Evolutionary conservation across 2,797 vertebrate genomes (phyloP).

Genomic region (Sebastes dallii): DNA sequence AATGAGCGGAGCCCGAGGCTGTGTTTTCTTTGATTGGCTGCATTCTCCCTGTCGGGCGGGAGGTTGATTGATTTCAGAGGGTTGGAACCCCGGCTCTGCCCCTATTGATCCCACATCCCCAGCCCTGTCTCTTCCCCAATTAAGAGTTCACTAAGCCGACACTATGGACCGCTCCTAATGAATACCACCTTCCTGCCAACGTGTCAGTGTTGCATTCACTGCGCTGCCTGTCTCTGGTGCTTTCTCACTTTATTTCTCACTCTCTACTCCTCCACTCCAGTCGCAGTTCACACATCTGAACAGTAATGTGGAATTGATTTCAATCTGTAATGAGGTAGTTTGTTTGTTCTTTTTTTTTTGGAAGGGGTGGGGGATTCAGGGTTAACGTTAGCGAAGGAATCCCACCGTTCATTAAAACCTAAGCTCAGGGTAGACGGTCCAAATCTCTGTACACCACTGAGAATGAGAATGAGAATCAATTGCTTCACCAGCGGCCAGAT

Average conservation of each 20-base stretch:
- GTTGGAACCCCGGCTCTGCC: slow-evolving; percentile 53
- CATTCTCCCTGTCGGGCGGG: slow-evolving; percentile 37
- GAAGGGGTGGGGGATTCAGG: neutral
- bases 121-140: slow-evolving; percentile 69
- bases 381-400: slow-evolving; percentile 29
- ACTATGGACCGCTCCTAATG: slow-evolving; percentile 56
- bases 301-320: slow-evolving; percentile 24
- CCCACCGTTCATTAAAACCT: slow-evolving; percentile 49
- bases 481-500: slow-evolving; percentile 47
- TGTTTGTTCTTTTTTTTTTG: neutral
- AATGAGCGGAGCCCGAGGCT: slow-evolving; percentile 27
- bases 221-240: slow-evolving; percentile 5
- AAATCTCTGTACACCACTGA: slow-evolving; percentile 45
- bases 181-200: slow-evolving; percentile 58
- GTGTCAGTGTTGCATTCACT: slow-evolving; percentile 29
- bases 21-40: slow-evolving; percentile 47
- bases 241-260: slow-evolving; percentile 30
- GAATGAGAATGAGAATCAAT: slow-evolving; percentile 37
- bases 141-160: slow-evolving; percentile 76
- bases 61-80: slow-evolving; percentile 73
- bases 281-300: slow-evolving; percentile 15
- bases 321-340: slow-evolving; percentile 15
- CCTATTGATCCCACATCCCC: slow-evolving; percentile 68
- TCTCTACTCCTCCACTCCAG: neutral
- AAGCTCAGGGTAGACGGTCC: slow-evolving; percentile 17